Conservation (phyloP, 2,797 vertebrate genomes). For the Onychomys torridus region DNA sequence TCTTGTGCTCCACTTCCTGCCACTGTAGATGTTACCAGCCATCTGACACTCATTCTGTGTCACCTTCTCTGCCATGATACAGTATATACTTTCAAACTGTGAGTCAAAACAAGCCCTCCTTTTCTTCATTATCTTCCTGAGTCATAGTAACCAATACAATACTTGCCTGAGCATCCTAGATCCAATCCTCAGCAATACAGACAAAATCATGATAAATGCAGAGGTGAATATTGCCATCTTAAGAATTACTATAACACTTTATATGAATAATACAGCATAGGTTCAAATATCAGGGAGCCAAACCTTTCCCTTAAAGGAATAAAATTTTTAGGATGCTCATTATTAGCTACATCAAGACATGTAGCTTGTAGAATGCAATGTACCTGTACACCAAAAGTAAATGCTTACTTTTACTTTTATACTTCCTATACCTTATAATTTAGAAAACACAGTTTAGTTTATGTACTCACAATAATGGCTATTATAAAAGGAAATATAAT, state of each 20-base stretch:
- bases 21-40: too few species aligned
- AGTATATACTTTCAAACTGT: background rate
- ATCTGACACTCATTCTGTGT: background rate
- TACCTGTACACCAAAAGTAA: background rate
- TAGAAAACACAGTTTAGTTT: background rate
- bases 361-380: conserved; percentile 13
- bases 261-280: background rate
- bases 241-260: background rate
- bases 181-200: background rate
- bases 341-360: background rate
- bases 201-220: background rate
- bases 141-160: background rate
- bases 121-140: background rate
- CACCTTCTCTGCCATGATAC: background rate
- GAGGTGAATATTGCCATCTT: background rate
- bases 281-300: background rate
- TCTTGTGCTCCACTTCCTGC: background rate
- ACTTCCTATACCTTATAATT: background rate
- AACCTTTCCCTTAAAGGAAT: background rate
- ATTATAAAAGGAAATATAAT: background rate
- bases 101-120: background rate
- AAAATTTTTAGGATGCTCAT: background rate
- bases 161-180: background rate
- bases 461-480: conserved; percentile 16
- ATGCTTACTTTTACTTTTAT: background rate